Base-by-base conservation (phyloP, 2,888 invertebrate species). In the Andrena praecox region DNA sequence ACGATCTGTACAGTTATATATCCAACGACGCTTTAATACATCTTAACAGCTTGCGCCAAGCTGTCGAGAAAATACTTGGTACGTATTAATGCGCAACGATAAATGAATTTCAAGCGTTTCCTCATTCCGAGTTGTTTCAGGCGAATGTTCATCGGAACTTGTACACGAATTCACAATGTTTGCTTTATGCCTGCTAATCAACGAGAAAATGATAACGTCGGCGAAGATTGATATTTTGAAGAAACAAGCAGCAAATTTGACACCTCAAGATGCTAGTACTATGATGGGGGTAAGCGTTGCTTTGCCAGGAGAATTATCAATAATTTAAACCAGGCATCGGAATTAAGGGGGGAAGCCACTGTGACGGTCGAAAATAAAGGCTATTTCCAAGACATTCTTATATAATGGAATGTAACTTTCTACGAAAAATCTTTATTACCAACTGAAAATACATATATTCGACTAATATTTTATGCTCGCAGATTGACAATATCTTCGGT, bases 151-250 rank as follows among this genome's bases (percentile, higher is more conserved):
- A 50, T 93, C 95, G 82, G 95, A 95, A 79, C 93, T 96, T 7
- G 94, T 96, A 8, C 96, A 97, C 88, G 96, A 96, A 92, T 95
- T 96, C 0, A 93, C 96, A 0, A 94, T 97, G 0, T 95, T 95
- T 88, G 93, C 96, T 0, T 93, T 97, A 2, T 94, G 95, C 87
- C 93, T 96, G 91, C 95, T 97, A 89, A 93, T 96, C 1, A 95
- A 96, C 69, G 95, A 96, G 75, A 95, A 95, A 69, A 94, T 95
- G 70, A 94, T 96, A 8, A 95, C 95, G 91, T 94, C 95, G 54
- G 95, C 95, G 85, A 96, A 96, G 90, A 92, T 95, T 2, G 94
- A 95, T 2, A 94, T 95, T 71, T 91, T 97, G 16, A 95, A 95
- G 77, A 95, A 95, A 74, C 95, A 95, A 86, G 96, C 96, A 92